Evolutionary conservation across 2,888 invertebrate genomes (phyloP), one percentile per base, ranked within the genome.

Genomic region (Andrena marginata): DNA sequence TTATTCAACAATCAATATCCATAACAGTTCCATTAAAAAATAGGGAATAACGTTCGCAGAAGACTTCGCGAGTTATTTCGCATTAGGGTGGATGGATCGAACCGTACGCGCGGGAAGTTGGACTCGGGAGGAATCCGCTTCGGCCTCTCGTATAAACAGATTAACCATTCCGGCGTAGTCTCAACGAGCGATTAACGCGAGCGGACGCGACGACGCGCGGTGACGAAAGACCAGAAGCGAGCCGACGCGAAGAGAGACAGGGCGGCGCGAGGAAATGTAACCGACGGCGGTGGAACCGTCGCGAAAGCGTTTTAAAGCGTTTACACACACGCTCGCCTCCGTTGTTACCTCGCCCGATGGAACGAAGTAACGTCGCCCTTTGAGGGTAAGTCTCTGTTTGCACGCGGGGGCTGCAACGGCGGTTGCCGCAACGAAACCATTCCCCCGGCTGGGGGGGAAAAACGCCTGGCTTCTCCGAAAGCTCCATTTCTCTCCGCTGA

Each of bases 401-500:
- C 67, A 48, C 74, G 35, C 74, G 29, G 35, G 31, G 31, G 65
- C 70, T 48, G 63, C 54, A 35, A 62, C 33, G 48, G 29, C 60
- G 67, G 73, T 75, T 68, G 70, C 23, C 56, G 42, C 77, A 51
- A n/a, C 54, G 62, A 68, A 84, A 82, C 78, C 63, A 70, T 79
- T 80, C 69, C 54, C 70, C 79, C 26, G 26, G 31, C 5, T 2
- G 16, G 33, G 1, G 1, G 10, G 54, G n/a, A 35, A n/a, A 13
- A 59, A 48, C 42, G 3, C 56, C 63, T 35, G 26, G 35, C 59
- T 71, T 51, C 63, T 48, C 77, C 75, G 64, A 70, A 70, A 70
- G 65, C 68, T 70, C 84, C 69, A 76, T 84, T 84, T 84, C 80
- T 80, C 80, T 84, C 76, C 73, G 84, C 62, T 79, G 79, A 83